phyloP scores from a whole-genome alignment of 2,797 vertebrate genomes.

The Parauchenoglanis ngamensis region DNA sequence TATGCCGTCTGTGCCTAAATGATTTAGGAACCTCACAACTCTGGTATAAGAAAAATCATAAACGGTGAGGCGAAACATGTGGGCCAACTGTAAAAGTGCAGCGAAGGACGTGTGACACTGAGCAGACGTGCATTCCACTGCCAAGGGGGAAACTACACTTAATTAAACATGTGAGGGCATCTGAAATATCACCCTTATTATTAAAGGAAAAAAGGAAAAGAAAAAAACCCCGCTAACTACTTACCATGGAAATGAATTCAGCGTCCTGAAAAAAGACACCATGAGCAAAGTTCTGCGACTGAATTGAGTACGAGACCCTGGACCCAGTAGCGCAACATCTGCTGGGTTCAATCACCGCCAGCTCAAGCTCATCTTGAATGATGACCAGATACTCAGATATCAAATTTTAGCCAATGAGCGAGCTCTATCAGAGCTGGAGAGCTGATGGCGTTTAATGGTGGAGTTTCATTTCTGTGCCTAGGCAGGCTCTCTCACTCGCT shows the following conservation, averaged over 20 bases:
- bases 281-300: background rate
- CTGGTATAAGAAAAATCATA: constrained; percentile 89
- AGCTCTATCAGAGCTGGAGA: constrained; percentile 42
- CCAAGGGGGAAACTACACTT: constrained; percentile 94
- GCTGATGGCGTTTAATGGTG: constrained; percentile 38
- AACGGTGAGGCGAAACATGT: constrained; percentile 97
- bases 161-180: constrained; percentile 96
- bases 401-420: constrained; percentile 45
- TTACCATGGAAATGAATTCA: constrained; percentile 82
- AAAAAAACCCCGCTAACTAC: constrained; percentile 70
- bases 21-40: constrained; percentile 87
- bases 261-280: background rate
- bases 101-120: constrained; percentile 90
- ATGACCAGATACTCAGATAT: constrained; percentile 58
- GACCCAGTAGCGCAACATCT: constrained; percentile 18
- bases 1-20: constrained; percentile 83
- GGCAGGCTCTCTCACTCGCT: background rate
- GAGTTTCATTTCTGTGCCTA: constrained; percentile 22
- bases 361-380: constrained; percentile 47
- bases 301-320: background rate
- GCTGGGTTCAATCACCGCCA: constrained; percentile 36
- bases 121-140: constrained; percentile 95
- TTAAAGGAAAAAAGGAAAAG: constrained; percentile 71
- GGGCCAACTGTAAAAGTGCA: constrained; percentile 91
- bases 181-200: constrained; percentile 84